A percentile compares a stretch with the other conserved stretches of the same genome.
phyloP scores from a whole-genome alignment of 30 jellyfish, hydroid and myxozoan genomes.

The Rhopilema esculentum region DNA sequence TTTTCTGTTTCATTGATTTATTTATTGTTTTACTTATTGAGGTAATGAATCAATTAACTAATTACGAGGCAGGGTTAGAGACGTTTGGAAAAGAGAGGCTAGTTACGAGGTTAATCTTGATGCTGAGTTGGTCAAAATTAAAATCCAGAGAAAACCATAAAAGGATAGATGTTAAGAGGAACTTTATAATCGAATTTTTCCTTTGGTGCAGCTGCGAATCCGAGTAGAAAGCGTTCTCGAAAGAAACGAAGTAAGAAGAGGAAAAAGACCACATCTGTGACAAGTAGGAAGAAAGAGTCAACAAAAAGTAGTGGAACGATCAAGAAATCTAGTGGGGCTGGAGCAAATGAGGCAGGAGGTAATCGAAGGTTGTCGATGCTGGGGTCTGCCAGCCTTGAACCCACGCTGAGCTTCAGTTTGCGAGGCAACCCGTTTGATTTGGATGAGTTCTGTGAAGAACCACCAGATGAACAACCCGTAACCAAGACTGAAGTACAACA shows the following conservation, averaged over 20 bases:
- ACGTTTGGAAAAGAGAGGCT: no score
- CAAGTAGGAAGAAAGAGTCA: neutral
- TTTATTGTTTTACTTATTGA: no score
- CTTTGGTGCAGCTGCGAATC: neutral
- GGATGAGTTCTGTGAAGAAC: slow-evolving; percentile 65
- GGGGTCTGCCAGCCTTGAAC: slow-evolving; percentile 74
- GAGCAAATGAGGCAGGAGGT: neutral
- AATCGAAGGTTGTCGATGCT: slow-evolving; percentile 33
- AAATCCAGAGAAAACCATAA: no score
- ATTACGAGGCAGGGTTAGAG: no score
- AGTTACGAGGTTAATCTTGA: no score
- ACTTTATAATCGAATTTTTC: neutral
- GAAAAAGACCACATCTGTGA: neutral
- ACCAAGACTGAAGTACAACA: neutral
- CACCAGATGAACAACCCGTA: slow-evolving; percentile 9
- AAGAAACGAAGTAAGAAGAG: neutral
- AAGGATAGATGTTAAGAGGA: no score
- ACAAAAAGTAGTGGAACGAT: neutral
- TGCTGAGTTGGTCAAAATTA: no score
- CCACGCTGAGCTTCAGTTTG: slow-evolving; percentile 61
- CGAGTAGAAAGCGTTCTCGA: neutral
- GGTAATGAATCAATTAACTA: no score
- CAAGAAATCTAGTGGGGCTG: neutral
- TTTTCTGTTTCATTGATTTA: no score
- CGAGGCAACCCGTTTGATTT: slow-evolving; percentile 64